A percentile compares a stretch with the other conserved stretches of the same genome.
These are phyloP conservation scores for Tetramorium alpestre DNA, from an alignment of 1,140 invertebrate species.

Conservation along the genomic window DNA sequence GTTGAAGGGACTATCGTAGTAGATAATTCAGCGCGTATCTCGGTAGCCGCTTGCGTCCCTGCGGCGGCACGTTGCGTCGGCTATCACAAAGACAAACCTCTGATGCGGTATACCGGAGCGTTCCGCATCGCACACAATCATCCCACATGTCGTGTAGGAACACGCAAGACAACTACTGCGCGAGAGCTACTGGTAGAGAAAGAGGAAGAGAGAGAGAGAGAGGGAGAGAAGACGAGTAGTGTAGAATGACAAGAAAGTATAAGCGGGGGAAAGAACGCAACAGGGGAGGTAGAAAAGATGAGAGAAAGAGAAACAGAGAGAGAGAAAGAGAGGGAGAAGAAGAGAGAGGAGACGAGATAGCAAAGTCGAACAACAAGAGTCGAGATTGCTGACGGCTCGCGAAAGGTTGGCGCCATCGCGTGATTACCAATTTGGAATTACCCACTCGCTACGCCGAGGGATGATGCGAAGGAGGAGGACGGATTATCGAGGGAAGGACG, in stretches of 20 bases:
- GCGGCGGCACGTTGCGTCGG: conserved; percentile 79
- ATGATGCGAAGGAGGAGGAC: conserved; percentile 77
- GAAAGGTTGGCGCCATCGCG: conserved; percentile 86
- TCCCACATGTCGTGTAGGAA: conserved; percentile 75
- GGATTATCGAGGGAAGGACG: conserved; percentile 65
- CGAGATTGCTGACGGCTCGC: conserved; percentile 84
- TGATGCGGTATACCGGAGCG: conserved; percentile 79
- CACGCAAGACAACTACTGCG: conserved; percentile 35
- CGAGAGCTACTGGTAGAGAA: conserved; percentile 3
- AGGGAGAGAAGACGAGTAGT: neutral
- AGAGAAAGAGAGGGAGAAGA: conserved; percentile 7
- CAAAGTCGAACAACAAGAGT: conserved; percentile 81
- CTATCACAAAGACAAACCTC: conserved; percentile 85
- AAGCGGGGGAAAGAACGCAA: conserved; percentile 23
- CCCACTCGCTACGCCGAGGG: conserved; percentile 71
- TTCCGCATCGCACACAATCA: conserved; percentile 82
- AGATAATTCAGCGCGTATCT: conserved; percentile 85
- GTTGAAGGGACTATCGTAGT: conserved; percentile 81
- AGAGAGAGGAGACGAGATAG: conserved; percentile 62
- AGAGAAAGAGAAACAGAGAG: conserved; percentile 33
- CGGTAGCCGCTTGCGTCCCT: conserved; percentile 82
- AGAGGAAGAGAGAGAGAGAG: neutral
- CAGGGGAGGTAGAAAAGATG: conserved; percentile 41
- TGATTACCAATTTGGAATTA: conserved; percentile 87
- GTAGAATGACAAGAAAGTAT: conserved; percentile 46